Conservation (phyloP, 2,797 vertebrate species). For the Ptychobarbus kaznakovi region DNA sequence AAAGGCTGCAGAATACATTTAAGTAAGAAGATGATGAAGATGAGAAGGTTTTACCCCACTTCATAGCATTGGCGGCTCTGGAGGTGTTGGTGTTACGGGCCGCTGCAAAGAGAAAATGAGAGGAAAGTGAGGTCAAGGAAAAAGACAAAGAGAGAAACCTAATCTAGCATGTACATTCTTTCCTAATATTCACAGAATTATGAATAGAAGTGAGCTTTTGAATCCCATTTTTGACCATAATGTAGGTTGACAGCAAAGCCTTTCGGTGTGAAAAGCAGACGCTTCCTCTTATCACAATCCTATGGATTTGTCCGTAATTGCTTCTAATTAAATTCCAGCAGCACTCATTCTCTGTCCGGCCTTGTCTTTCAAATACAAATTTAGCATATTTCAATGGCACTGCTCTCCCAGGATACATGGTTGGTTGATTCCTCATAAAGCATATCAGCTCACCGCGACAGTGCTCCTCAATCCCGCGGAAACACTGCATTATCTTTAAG, state of each 20-base stretch:
- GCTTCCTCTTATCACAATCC: slow-evolving; percentile 58
- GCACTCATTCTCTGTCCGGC: slow-evolving; percentile 58
- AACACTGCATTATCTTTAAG: slow-evolving; percentile 54
- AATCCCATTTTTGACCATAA: slow-evolving; percentile 44
- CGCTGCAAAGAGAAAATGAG: slow-evolving; percentile 23
- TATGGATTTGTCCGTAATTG: slow-evolving; percentile 62
- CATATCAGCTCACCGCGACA: slow-evolving; percentile 49
- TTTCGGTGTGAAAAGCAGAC: slow-evolving; percentile 47
- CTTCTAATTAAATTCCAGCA: slow-evolving; percentile 68
- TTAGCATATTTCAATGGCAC: slow-evolving; percentile 65
- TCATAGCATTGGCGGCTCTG: background rate
- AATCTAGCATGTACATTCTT: slow-evolving; percentile 44
- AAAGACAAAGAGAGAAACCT: slow-evolving; percentile 44
- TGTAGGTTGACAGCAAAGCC: slow-evolving; percentile 28
- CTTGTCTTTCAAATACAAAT: slow-evolving; percentile 66
- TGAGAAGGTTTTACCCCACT: slow-evolving; percentile 10
- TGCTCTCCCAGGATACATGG: slow-evolving; percentile 64
- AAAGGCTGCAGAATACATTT: background rate
- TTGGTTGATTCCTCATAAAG: slow-evolving; percentile 65
- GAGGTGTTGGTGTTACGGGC: slow-evolving; percentile 43
- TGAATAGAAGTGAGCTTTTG: background rate
- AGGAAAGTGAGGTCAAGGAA: background rate
- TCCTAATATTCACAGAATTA: slow-evolving; percentile 15
- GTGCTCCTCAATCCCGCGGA: slow-evolving; percentile 53
- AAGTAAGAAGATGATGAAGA: background rate